phyloP scores from a whole-genome alignment of 2,888 invertebrate species.

The Pollenia griseotomentosa region DNA sequence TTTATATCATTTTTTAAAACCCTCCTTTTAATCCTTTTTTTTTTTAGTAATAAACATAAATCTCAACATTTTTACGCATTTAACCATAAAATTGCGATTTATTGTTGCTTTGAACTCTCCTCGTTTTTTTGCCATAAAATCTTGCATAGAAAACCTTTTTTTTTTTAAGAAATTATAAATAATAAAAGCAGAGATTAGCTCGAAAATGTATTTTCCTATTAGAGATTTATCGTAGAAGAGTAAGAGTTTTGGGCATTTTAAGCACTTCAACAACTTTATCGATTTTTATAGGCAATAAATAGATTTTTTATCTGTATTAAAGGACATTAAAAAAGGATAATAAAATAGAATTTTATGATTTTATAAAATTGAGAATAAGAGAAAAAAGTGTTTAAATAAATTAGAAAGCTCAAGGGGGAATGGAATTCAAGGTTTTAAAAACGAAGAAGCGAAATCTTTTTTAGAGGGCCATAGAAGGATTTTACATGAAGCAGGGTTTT shows the following conservation, averaged over 20 bases:
- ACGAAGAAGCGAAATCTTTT: too few relatives aligned
- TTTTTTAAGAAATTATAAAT: constrained; percentile 19
- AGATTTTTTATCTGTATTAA: background rate
- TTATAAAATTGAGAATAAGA: constrained; percentile 32
- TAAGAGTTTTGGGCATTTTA: constrained; percentile 21
- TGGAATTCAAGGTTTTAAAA: too few relatives aligned
- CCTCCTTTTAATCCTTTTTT: background rate
- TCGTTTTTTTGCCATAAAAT: constrained; percentile 15
- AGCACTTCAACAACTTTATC: constrained; percentile 72
- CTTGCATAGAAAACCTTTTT: background rate
- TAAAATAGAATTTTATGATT: constrained; percentile 41
- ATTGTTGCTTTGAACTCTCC: constrained; percentile 6
- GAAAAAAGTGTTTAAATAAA: background rate
- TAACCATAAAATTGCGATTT: constrained; percentile 73
- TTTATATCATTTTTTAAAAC: too few relatives aligned
- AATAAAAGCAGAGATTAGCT: constrained; percentile 41
- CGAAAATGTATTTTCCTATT: constrained; percentile 42
- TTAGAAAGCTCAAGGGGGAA: background rate
- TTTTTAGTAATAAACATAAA: constrained; percentile 4
- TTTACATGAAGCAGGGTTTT: too few relatives aligned
- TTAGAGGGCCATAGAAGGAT: too few relatives aligned
- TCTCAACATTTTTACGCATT: constrained; percentile 51
- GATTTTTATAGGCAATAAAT: constrained; percentile 63
- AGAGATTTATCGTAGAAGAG: constrained; percentile 6
- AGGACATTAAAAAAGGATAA: constrained; percentile 19